These are phyloP conservation scores for Archegozetes longisetosus DNA, from an alignment of 1,140 invertebrate genomes.

Conservation along the genomic window DNA sequence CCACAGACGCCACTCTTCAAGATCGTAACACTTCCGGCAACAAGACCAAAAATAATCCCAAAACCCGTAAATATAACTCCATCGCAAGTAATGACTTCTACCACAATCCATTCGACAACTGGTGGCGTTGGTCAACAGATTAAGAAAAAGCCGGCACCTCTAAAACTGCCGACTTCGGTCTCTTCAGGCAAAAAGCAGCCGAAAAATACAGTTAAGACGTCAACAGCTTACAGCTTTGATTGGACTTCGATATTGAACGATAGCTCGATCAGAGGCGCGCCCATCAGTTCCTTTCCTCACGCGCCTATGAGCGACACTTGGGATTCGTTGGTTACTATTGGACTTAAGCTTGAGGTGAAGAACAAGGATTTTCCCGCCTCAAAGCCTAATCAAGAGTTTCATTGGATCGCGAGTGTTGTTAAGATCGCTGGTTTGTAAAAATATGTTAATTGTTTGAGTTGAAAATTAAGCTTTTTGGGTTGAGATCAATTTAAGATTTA, in stretches of 20 bases:
- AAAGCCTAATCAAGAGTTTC: constrained; percentile 41
- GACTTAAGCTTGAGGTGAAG: constrained; percentile 89
- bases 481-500: too few species aligned
- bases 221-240: constrained; percentile 24
- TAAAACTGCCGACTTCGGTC: neutral
- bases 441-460: too few species aligned
- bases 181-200: neutral
- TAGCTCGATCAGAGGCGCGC: constrained; percentile 60
- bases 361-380: constrained; percentile 47
- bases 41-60: neutral
- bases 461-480: too few species aligned
- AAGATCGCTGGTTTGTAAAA: constrained; percentile 64
- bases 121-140: neutral
- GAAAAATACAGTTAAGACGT: constrained; percentile 1
- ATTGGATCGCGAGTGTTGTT: constrained; percentile 86
- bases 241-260: constrained; percentile 62
- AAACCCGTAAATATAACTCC: neutral
- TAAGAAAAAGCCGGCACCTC: neutral
- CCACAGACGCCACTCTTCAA: constrained; percentile 8
- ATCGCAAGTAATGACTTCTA: neutral
- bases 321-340: constrained; percentile 68
- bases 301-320: constrained; percentile 76
- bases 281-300: constrained; percentile 77
- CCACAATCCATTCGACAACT: neutral
- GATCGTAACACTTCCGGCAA: neutral